Evolutionary conservation across 2,113 vertebrate genomes (phyloP), one percentile per base, ranked within the genome.

Genomic region (Mola mola): DNA sequence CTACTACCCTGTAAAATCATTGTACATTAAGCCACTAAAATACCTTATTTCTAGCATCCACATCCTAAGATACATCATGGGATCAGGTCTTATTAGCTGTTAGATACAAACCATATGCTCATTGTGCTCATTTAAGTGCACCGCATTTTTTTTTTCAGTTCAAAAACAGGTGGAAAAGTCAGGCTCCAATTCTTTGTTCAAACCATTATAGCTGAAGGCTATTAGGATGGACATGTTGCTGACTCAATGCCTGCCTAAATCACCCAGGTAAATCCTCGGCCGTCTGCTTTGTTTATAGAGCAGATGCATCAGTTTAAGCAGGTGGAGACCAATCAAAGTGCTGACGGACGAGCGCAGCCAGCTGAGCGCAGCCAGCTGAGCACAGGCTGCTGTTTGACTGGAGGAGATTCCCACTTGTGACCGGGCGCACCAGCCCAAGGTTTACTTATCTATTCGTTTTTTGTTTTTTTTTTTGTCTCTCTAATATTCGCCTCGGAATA

Each of bases 211-310:
- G 43, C 47, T 10, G 25, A 43, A 44, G 50, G 74, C 41, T 26
- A 82, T 82, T 71, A 78, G 48, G 43, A 53, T 17, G 31, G 70
- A 75, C 74, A 78, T 61, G 31, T 12, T 72, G 80, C 75, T 82
- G 80, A 82, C 47, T 72, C 71, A 52, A 10, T 10, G 24, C 58
- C 75, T 48, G 22, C 26, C 63, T 68, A 72, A 75, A 79, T 79
- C 71, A 72, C 58, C 66, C 58, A 75, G 72, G 63, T 72, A 75
- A 72, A 61, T 71, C 71, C 44, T 52, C 9, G 34, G 53, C 53
- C 37, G 48, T 66, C 72, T 72, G 67, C 62, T 83, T 69, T 28
- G 1, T 56, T 76, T 56, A 48, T 33, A 42, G 53, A 67, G 60
- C 58, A 65, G 44, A 72, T 72, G 25, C 67, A 79, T 83, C 75